A percentile compares a stretch with the other conserved stretches of the same genome.
phyloP scores from a whole-genome alignment of 2,888 invertebrate species.

The Amaurobius ferox region DNA sequence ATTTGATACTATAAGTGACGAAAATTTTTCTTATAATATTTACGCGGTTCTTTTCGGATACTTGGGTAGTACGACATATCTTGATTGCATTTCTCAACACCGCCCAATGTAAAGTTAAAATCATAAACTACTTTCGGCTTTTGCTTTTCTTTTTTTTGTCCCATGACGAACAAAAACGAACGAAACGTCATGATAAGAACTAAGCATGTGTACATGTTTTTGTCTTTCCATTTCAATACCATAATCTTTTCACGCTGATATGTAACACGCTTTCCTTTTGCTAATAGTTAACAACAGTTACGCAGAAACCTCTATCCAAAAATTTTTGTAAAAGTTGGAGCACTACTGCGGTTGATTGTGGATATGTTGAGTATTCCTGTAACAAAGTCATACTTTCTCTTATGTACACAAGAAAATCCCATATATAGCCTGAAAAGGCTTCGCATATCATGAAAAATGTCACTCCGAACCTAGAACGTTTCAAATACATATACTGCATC shows the following conservation, averaged over 20 bases:
- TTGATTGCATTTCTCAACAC: constrained; percentile 28
- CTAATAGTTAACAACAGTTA: constrained; percentile 65
- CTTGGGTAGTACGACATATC: constrained; percentile 21
- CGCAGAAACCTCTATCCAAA: constrained; percentile 34
- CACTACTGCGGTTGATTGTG: constrained; percentile 30
- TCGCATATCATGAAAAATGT: constrained; percentile 67
- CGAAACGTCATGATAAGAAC: constrained; percentile 14
- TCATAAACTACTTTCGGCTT: constrained; percentile 38
- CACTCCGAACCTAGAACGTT: constrained; percentile 69
- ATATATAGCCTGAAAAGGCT: constrained; percentile 44
- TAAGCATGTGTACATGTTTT: constrained; percentile 41
- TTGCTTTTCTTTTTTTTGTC: constrained; percentile 24
- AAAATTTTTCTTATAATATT: constrained; percentile 3
- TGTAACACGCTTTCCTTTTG: constrained; percentile 59
- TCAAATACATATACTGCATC: constrained; percentile 71
- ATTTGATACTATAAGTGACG: background rate
- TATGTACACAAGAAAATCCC: background rate
- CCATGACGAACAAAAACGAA: constrained; percentile 31
- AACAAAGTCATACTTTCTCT: background rate
- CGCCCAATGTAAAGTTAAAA: constrained; percentile 29
- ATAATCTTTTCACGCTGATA: constrained; percentile 45
- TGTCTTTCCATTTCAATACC: constrained; percentile 44
- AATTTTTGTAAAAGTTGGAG: constrained; percentile 42
- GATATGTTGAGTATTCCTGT: background rate
- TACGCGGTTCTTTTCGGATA: constrained; percentile 7